Percentiles rank a stretch among this genome's conserved stretches.
These are phyloP conservation scores for Microtus pennsylvanicus DNA, from an alignment of 2,113 vertebrate genomes.

Conservation along the genomic window DNA sequence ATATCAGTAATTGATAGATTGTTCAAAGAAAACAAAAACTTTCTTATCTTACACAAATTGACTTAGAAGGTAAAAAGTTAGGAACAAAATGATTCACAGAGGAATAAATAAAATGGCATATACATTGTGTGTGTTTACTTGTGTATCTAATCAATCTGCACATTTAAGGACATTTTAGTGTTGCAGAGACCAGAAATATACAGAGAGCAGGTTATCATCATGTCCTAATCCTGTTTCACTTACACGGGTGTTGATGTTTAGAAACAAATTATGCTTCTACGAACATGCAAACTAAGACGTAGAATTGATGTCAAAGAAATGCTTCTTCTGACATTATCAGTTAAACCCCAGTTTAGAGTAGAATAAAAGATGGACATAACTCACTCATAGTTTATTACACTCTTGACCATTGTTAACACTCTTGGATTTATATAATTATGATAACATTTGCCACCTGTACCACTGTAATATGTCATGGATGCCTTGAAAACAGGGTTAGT, in stretches of 20 bases:
- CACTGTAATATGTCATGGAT: neutral
- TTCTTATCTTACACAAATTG: neutral
- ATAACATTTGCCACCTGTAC: neutral
- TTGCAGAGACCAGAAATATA: neutral
- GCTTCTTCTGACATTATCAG: neutral
- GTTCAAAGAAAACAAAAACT: neutral
- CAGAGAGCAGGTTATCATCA: neutral
- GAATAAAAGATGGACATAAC: neutral
- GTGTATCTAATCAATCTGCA: neutral
- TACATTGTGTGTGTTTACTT: fast-evolving
- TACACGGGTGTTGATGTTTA: neutral
- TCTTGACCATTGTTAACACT: neutral
- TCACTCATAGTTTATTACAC: neutral
- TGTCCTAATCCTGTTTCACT: neutral
- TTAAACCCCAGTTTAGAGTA: neutral
- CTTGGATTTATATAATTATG: neutral
- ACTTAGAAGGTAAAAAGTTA: neutral
- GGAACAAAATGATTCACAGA: too few relatives aligned
- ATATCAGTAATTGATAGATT: neutral
- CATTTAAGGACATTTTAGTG: neutral
- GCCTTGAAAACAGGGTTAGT: constrained; percentile 40
- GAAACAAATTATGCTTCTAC: neutral
- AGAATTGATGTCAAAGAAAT: neutral
- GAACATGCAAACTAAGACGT: neutral
- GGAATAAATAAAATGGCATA: neutral